Base-by-base conservation (phyloP, 2,113 vertebrate genomes). In the Tricholaema leucomelas region DNA sequence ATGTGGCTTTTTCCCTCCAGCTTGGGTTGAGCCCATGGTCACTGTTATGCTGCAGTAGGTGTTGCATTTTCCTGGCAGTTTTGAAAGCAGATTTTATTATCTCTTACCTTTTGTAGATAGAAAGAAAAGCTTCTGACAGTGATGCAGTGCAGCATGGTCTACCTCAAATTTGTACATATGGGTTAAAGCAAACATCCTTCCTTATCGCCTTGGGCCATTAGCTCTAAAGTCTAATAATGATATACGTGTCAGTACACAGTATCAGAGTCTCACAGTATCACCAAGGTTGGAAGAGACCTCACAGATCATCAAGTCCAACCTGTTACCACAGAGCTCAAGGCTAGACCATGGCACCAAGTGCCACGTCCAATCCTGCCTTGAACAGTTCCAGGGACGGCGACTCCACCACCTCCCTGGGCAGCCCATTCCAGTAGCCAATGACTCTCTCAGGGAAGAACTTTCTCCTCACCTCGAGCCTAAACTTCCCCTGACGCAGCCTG, bases 191-290 rank as follows among this genome's bases (percentile, higher is more conserved):
- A 95, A 88, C 55, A 85, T 81, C 59, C 50, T 66, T 64, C 63
- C 81, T 88, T 92, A 73, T 77, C 8, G 59, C 94, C 86, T 69
- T 73, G 78, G 91, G 88, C 81, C 88, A 79, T 88, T 85, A 94
- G 88, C 83, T 92, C 74, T 75, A 6, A 84, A 88, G 60, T 66
- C 87, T 87, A 79, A 85, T 92, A 85, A 89, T 93, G 83, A 83
- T 81, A 71, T 92, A 59, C 75, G 31, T 95, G 90, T 87, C 90
- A 87, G 90, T 85, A n/a, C n/a, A n/a, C n/a, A n/a, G n/a, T n/a
- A n/a, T n/a, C n/a, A n/a, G n/a, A n/a, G n/a, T n/a, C n/a, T n/a
- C n/a, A n/a, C n/a, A n/a, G n/a, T n/a, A n/a, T n/a, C n/a, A n/a
- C n/a, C n/a, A n/a, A n/a, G n/a, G n/a, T n/a, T n/a, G n/a, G n/a